Percentiles rank a stretch among this genome's conserved stretches.
Evolutionary conservation across 1,140 invertebrate genomes (phyloP).

Genomic region (Camponotus vicinus): DNA sequence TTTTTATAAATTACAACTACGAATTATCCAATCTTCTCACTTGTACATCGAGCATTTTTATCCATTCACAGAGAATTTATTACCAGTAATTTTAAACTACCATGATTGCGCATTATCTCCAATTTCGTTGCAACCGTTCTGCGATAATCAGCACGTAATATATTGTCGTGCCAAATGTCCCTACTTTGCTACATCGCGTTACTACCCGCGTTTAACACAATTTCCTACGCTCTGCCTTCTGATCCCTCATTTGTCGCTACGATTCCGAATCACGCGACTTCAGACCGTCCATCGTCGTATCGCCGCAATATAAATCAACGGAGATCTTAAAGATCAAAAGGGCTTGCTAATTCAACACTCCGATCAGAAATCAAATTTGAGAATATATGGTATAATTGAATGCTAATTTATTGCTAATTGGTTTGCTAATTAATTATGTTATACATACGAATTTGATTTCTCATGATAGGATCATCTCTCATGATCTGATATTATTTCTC

Average conservation of each 20-base stretch:
- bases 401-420: too few species aligned
- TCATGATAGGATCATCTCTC: too few species aligned
- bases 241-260: conserved; percentile 56
- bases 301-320: conserved; percentile 52
- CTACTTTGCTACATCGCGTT: conserved; percentile 52
- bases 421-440: too few species aligned
- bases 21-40: conserved; percentile 37
- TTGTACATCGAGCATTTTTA: conserved; percentile 17
- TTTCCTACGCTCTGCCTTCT: conserved; percentile 37
- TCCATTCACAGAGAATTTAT: not conserved
- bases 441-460: too few species aligned
- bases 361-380: too few species aligned
- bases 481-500: too few species aligned
- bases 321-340: conserved; percentile 28
- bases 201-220: conserved; percentile 61
- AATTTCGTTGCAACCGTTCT: conserved; percentile 29
- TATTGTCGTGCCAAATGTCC: conserved; percentile 59
- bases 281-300: conserved; percentile 33
- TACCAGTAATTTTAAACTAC: conserved; percentile 33
- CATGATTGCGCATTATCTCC: conserved; percentile 39
- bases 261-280: conserved; percentile 44
- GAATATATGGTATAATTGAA: too few species aligned
- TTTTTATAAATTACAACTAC: not conserved
- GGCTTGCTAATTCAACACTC: too few species aligned
- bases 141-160: conserved; percentile 54